phyloP scores from a whole-genome alignment of 2,888 invertebrate genomes.

The Operophtera brumata region DNA sequence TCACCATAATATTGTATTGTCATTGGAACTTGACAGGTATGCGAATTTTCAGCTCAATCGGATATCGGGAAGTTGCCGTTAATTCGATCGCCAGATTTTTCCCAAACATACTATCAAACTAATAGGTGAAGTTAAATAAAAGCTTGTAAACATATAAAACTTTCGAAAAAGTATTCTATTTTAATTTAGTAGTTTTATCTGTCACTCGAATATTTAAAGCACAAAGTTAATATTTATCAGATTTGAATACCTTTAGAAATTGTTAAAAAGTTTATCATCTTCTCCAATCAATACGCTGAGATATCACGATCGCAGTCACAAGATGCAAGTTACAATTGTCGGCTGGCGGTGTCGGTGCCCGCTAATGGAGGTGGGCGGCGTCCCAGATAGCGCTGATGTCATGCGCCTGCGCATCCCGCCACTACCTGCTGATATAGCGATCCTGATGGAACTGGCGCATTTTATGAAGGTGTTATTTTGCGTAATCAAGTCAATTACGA shows the following conservation, averaged over 20 bases:
- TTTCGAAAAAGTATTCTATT: too few species aligned
- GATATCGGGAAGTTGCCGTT: too few species aligned
- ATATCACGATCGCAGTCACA: conserved; percentile 17
- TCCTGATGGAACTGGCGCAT: conserved; percentile 21
- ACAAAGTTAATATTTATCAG: conserved; percentile 9
- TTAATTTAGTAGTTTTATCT: not conserved
- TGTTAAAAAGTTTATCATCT: conserved; percentile 13
- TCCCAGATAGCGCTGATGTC: conserved; percentile 60
- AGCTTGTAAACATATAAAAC: too few species aligned
- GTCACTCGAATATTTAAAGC: conserved; percentile 8
- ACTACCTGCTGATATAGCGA: conserved; percentile 21
- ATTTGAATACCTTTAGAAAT: conserved; percentile 11
- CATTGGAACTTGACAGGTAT: too few species aligned
- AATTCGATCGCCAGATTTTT: too few species aligned
- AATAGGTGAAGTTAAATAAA: too few species aligned
- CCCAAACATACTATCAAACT: too few species aligned
- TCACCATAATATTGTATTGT: too few species aligned
- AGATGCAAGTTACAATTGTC: conserved; percentile 38
- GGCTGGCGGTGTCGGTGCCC: conserved; percentile 43
- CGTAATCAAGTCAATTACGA: not conserved
- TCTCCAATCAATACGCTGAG: conserved; percentile 14
- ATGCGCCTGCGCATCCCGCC: conserved; percentile 44
- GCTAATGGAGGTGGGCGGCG: conserved; percentile 67
- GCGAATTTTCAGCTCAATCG: too few species aligned
- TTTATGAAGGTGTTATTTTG: conserved; percentile 12